Evolutionary conservation across 2,113 vertebrate genomes (phyloP), one percentile per base, ranked within the genome.

Genomic region (Promerops cafer): DNA sequence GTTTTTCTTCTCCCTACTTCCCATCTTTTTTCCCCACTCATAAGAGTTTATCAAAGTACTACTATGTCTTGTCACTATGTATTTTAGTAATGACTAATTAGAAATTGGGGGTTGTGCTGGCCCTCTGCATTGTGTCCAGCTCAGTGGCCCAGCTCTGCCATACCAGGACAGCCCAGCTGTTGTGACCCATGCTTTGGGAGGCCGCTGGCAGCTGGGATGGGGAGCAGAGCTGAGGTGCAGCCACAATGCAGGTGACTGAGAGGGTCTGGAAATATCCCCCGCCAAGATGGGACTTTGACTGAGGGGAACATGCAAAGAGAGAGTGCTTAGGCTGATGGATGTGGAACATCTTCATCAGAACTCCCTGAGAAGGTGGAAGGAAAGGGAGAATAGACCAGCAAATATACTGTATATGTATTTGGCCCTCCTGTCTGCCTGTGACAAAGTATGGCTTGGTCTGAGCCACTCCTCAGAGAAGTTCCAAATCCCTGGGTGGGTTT

Each of bases 121-220:
- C 3, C 2, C 31, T 19, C 57, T 6, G 0, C 7, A 14, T 10
- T 27, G 21, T 53, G 16, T 31, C 68, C 44, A 44, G 0, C 14
- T 27, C 24, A 1, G 1, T 59, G 28, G 63, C 37, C 31, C 56
- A 84, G 42, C 13, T 86, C 35, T 76, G 49, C 35, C 12, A 2
- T 2, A 2, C 50, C 17, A 57, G 61, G 31, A 49, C 53, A 93
- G n/a, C 65, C 35, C 8, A 16, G 28, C 16, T 49, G 26, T 27
- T 57, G 59, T 57, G n/a, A 16, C 17, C 28, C 7, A 2, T 0
- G 0, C 30, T 78, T 93, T 2, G 3, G 23, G 47, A 54, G 16
- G 14, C 3, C 47, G 17, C 45, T 83, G 45, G 45, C 37, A 61
- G 40, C 45, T 57, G 10, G 3, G 3, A 4, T 1, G 1, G 52